phyloP scores from a whole-genome alignment of 2,797 vertebrate species.

The Morelia viridis region DNA sequence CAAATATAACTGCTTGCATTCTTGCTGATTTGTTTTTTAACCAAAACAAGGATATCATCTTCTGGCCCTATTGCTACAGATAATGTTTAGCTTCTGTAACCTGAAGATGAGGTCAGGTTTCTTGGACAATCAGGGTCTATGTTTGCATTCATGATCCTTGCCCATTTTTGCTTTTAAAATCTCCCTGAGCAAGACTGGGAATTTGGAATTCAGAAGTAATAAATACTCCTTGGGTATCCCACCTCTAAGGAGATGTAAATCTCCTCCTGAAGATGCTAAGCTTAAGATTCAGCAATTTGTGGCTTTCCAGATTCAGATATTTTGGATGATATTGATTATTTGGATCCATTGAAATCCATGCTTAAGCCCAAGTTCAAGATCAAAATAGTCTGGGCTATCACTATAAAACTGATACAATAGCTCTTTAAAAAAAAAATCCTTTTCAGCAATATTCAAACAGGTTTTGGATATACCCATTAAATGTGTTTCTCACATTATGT shows the following conservation, averaged over 20 bases:
- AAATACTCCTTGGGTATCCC: background rate
- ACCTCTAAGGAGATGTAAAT: background rate
- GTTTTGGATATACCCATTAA: background rate
- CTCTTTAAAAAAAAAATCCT: background rate
- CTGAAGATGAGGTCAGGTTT: background rate
- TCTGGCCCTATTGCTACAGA: background rate
- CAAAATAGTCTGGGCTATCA: too few species aligned
- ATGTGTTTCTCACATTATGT: background rate
- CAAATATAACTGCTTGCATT: background rate
- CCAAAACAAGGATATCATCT: background rate
- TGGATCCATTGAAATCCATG: background rate
- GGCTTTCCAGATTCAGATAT: background rate
- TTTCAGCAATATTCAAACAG: background rate
- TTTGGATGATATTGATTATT: background rate
- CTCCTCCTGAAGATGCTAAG: background rate
- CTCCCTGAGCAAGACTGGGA: background rate
- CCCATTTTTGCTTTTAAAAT: background rate
- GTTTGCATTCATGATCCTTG: background rate
- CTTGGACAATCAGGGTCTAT: background rate
- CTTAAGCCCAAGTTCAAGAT: too few species aligned
- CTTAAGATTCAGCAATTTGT: background rate
- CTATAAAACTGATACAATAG: background rate
- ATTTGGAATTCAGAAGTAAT: background rate
- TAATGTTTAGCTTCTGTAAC: background rate
- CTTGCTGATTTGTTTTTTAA: background rate